These are phyloP conservation scores for Schizopygopsis pylzovi DNA, from an alignment of 2,797 vertebrate species.

Conservation along the genomic window DNA sequence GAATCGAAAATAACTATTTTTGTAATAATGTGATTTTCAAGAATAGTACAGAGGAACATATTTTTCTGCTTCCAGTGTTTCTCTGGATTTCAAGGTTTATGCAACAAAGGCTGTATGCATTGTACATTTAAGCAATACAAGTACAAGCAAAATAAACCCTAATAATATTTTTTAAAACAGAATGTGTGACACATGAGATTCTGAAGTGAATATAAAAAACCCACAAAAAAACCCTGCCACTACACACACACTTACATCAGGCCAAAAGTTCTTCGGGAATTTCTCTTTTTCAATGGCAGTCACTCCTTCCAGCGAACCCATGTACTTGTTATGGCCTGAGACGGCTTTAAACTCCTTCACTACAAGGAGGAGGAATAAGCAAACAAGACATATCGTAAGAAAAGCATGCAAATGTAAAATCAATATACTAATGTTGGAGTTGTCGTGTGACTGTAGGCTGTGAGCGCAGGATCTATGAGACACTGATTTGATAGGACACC, in stretches of 20 bases:
- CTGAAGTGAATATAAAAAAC: not conserved
- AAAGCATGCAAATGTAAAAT: slow-evolving; percentile 82
- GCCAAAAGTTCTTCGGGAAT: slow-evolving; percentile 84
- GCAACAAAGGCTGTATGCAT: not conserved
- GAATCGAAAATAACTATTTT: not conserved
- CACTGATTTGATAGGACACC: slow-evolving; percentile 71
- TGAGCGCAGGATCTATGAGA: slow-evolving; percentile 80
- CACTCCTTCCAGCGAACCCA: slow-evolving; percentile 75
- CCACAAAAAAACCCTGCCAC: no score
- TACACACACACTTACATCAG: slow-evolving; percentile 79
- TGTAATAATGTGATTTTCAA: not conserved
- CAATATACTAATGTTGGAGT: slow-evolving; percentile 84
- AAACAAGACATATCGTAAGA: slow-evolving; percentile 46
- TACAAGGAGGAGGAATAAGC: slow-evolving; percentile 58
- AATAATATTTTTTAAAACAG: not conserved
- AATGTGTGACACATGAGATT: not conserved
- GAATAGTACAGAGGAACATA: not conserved
- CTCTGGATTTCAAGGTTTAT: not conserved
- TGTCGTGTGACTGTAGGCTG: slow-evolving; percentile 72
- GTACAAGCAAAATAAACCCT: not conserved
- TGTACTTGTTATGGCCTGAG: slow-evolving; percentile 70
- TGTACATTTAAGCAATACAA: not conserved
- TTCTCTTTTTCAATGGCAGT: slow-evolving; percentile 82
- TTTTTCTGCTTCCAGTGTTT: not conserved
- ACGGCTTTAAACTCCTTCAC: slow-evolving; percentile 79